Base-by-base conservation (phyloP, 2,888 invertebrate species). In the Harmothoe impar region DNA sequence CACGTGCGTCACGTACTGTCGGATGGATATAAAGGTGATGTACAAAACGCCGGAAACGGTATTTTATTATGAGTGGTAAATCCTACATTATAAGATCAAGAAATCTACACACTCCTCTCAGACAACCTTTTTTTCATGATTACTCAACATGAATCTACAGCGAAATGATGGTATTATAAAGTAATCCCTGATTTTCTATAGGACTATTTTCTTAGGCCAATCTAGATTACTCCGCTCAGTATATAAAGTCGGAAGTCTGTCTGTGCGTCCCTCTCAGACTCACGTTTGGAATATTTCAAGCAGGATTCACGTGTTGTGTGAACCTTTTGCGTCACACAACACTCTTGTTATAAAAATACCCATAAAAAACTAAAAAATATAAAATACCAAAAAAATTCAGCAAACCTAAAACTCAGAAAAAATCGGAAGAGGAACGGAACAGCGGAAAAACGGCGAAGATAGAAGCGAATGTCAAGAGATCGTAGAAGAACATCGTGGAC, bases 331-430 rank as follows among this genome's bases (percentile, higher is more conserved):
- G 91, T 90, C 93, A 92, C 92, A 93, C 93, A 92, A 92, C 93
- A 93, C 93, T 92, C 90, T 91, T 86, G 51, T 92, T 91, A 92
- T 90, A 94, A 94, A 94, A 94, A 93, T 90, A 92, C 92, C 92
- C 93, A 94, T 94, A 94, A 94, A 94, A 94, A 93, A 92, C 92
- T 92, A 92, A 94, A 94, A 94, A 92, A 92, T 92, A 92, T 89
- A 91, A 93, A 93, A 93, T 86, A 88, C 85, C 90, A 91, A 92
- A 89, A 91, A 62, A 91, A 78, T 56, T 29, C 54, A 91, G 54
- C 29, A 54, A 52, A 86, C 52, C 1, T 29, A 86, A 86, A 86
- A 86, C 33, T 52, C 86, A 54, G 52, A 54, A 54, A 86, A 86
- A 56, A 86, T 54, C 86, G 56, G 86, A 86, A 86, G 86, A 86